Percentiles rank a stretch among this genome's conserved stretches.
phyloP scores from a whole-genome alignment of 1,140 invertebrate genomes.

The Aleiodes sp. region DNA sequence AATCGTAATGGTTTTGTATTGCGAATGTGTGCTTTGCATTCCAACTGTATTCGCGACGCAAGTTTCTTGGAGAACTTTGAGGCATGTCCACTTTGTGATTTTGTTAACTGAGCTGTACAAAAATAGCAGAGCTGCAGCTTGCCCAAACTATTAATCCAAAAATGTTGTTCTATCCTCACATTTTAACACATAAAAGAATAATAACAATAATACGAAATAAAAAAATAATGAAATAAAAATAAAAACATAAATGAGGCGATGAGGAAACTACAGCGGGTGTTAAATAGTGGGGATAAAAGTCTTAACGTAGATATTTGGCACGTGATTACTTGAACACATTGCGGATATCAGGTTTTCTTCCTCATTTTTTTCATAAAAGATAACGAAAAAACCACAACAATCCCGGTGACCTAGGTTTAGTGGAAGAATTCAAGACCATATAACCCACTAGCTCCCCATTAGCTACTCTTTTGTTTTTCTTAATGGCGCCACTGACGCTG shows the following conservation, averaged over 20 bases:
- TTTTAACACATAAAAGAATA: neutral
- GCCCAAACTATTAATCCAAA: neutral
- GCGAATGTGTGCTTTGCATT: too few relatives aligned
- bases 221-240: neutral
- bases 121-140: neutral
- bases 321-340: neutral
- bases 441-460: neutral
- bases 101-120: neutral
- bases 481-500: neutral
- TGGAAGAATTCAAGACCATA: conserved; percentile 22
- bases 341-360: neutral
- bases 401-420: conserved; percentile 1
- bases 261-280: too few relatives aligned
- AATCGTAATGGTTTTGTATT: too few relatives aligned
- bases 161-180: neutral
- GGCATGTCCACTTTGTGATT: neutral
- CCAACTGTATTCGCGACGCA: too few relatives aligned
- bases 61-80: conserved; percentile 13
- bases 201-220: neutral
- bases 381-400: neutral
- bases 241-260: neutral
- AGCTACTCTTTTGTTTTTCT: neutral
- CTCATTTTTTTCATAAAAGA: neutral
- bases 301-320: too few relatives aligned
- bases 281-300: too few relatives aligned